These are phyloP conservation scores for Anthopleura sola DNA, from an alignment of 64 coral and sea anemone genomes.

Conservation along the genomic window DNA sequence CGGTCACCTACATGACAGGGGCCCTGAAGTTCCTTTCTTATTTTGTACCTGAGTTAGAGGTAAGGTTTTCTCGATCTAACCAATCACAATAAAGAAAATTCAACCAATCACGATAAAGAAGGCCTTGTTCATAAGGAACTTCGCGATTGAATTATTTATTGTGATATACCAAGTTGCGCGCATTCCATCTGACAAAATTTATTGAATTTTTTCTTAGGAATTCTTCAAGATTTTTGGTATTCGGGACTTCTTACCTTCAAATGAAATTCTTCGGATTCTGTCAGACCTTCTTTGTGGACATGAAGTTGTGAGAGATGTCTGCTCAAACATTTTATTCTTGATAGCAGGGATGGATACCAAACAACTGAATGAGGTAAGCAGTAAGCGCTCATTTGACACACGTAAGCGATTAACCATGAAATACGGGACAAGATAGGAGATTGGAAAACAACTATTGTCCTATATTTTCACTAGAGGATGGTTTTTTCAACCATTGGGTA, in stretches of 20 bases:
- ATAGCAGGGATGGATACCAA: constrained; percentile 67
- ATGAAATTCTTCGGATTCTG: constrained; percentile 49
- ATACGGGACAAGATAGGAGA: not conserved
- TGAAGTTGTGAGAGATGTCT: constrained; percentile 26
- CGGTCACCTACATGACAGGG: constrained; percentile 61
- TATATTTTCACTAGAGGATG: too few relatives aligned
- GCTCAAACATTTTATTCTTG: constrained; percentile 67
- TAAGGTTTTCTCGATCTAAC: not conserved
- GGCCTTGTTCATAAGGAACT: too few relatives aligned
- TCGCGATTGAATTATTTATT: not conserved
- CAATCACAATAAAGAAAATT: too few relatives aligned
- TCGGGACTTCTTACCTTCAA: constrained; percentile 83
- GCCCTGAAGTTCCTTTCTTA: constrained; percentile 65
- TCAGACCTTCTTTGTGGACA: constrained; percentile 68
- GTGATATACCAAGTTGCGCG: not conserved
- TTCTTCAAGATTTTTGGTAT: constrained; percentile 74
- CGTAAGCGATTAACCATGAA: not conserved
- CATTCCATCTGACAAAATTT: not conserved
- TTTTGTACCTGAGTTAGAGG: constrained; percentile 51
- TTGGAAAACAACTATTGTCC: too few relatives aligned
- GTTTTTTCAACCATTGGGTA: too few relatives aligned
- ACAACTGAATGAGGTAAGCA: constrained; percentile 88
- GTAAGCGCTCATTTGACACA: not conserved
- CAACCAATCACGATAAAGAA: too few relatives aligned
- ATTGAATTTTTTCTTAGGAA: constrained; percentile 19